Evolutionary conservation across 2,888 invertebrate species (phyloP).

Genomic region (Strigamia maritima): DNA sequence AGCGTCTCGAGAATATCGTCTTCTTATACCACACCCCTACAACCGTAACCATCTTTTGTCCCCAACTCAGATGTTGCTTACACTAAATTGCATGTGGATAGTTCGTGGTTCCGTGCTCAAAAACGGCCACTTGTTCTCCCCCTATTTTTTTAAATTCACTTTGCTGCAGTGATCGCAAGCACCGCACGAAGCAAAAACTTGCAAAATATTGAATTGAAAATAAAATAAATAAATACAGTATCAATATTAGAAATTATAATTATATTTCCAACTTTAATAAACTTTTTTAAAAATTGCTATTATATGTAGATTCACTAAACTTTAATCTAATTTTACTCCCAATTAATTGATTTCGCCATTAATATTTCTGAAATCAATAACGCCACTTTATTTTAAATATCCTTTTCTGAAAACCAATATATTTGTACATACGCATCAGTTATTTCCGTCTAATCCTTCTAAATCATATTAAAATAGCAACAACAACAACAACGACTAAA

Average conservation of each 20-base stretch:
- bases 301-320: too few species aligned
- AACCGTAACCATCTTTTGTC: slow-evolving; percentile 20
- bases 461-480: too few species aligned
- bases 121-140: not conserved
- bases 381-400: not conserved
- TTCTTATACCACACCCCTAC: slow-evolving; percentile 20
- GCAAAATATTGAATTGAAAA: not conserved
- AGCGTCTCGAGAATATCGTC: slow-evolving; percentile 25
- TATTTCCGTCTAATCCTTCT: not conserved
- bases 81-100: slow-evolving; percentile 18
- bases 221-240: not conserved
- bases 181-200: not conserved
- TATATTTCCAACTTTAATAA: too few species aligned
- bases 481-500: too few species aligned
- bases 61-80: not conserved
- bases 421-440: not conserved
- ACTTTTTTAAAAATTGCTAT: too few species aligned
- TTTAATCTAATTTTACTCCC: not conserved
- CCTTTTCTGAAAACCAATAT: not conserved
- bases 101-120: slow-evolving; percentile 18
- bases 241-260: not conserved
- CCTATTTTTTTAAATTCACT: not conserved
- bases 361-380: not conserved
- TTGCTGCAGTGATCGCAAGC: not conserved
- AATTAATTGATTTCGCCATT: not conserved